phyloP scores from a whole-genome alignment of 2,113 vertebrate species.

The Leptosomus discolor region DNA sequence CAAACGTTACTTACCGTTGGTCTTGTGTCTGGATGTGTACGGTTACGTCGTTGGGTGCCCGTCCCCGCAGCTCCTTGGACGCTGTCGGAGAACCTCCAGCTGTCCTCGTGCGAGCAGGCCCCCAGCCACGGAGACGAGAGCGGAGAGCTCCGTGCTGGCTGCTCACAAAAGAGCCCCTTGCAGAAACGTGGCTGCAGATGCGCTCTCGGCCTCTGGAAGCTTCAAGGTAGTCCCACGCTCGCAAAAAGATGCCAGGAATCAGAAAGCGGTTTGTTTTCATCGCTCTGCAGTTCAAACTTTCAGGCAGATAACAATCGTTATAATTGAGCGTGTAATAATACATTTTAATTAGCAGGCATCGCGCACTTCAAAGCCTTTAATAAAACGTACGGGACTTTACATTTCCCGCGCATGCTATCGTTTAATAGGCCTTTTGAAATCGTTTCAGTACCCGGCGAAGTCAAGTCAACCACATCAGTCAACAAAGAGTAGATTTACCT shows the following conservation, averaged over 20 bases:
- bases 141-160: accelerated
- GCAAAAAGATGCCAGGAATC: accelerated
- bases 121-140: accelerated
- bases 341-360: not conserved
- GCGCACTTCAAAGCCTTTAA: not conserved
- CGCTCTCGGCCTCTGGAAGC: not conserved
- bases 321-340: not conserved
- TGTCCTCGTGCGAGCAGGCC: accelerated
- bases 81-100: not conserved
- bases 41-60: not conserved
- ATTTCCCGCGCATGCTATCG: too few relatives aligned
- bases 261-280: not conserved
- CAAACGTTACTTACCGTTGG: not conserved
- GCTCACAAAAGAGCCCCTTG: not conserved
- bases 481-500: not conserved
- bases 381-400: not conserved
- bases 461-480: not conserved
- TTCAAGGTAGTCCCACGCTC: not conserved
- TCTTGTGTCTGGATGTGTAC: not conserved
- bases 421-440: not conserved
- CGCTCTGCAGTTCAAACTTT: not conserved
- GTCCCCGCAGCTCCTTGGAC: not conserved
- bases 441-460: not conserved
- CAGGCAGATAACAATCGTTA: not conserved
- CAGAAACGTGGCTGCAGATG: accelerated